Evolutionary conservation across 2,113 vertebrate genomes (phyloP), one percentile per base, ranked within the genome.

Genomic region (Meleagris gallopavo): DNA sequence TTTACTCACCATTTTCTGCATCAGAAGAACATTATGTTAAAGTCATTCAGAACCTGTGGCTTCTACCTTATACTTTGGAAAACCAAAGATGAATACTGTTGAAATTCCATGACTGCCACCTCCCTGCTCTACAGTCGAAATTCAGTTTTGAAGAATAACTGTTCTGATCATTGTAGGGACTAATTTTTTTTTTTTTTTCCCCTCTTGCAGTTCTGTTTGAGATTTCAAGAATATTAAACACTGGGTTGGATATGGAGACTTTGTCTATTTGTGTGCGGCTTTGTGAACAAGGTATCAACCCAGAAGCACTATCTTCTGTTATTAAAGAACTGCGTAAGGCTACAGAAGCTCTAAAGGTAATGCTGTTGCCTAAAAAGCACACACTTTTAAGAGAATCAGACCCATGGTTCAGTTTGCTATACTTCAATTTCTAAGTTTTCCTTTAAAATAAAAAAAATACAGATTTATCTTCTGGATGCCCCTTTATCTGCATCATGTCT

Each of bases 241-340:
- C 99, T 48, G 99, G 99, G 30, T 97, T 99, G 97, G 99, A 99
- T 93, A 98, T 99, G 99, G 99, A 99, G 97, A 99, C 99, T 0
- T 88, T 99, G 64, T 99, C 99, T 36, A 99, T 99, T 93, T 99
- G 99, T 96, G 99, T 99, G 25, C 97, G 99, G 36, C 98, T 99
- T 67, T 99, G 99, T 96, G 99, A 99, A 84, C 99, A 99, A 97
- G 99, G 99, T 13, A 99, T 99, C 97, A 99, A 99, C 90, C 99
- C 99, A 45, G 99, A 99, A 96, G 99, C 99, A 1, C 96, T 99
- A 32, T 99, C 99, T 2, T 98, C 99, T 4, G 99, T 99, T 64
- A 99, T 99, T 95, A 99, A 99, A 95, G 99, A 99, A 66, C 98
- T 99, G 14, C 98, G 99, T 3, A 99, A 99, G 97, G 99, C 99